phyloP scores from a whole-genome alignment of 2,888 invertebrate species.

The Petrolisthes manimaculis region DNA sequence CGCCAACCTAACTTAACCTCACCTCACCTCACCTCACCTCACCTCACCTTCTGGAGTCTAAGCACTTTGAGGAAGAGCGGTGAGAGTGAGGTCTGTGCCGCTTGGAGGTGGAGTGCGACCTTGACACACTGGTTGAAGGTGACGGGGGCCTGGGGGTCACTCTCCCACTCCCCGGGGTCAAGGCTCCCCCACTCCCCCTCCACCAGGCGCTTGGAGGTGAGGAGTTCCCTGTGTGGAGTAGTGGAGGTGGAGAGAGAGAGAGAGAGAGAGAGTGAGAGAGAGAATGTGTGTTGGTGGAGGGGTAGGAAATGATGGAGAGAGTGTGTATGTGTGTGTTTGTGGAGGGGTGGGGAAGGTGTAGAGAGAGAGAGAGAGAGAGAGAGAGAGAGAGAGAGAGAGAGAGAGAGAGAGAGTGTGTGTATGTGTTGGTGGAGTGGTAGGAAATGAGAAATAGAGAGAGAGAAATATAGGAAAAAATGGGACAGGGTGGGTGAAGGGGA shows the following conservation, averaged over 20 bases:
- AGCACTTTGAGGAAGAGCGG: conserved; percentile 46
- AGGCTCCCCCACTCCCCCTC: conserved; percentile 48
- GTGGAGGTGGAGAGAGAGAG: too few species aligned
- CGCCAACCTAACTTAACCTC: neutral
- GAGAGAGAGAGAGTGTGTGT: neutral
- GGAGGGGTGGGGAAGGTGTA: neutral
- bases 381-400: neutral
- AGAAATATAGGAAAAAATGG: neutral
- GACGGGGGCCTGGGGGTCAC: conserved; percentile 38
- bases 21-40: neutral
- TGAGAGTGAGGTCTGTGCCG: conserved; percentile 36
- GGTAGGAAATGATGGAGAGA: neutral
- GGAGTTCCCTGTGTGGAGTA: conserved; percentile 8
- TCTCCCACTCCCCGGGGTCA: conserved; percentile 57
- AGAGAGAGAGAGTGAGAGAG: neutral
- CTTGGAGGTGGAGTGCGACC: conserved; percentile 61
- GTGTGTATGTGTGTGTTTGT: too few species aligned
- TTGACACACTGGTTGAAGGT: conserved; percentile 51
- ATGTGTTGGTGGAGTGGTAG: too few species aligned
- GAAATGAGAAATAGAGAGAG: neutral
- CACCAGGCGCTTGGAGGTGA: conserved; percentile 45
- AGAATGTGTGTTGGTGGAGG: neutral
- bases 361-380: neutral
- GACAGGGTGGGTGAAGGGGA: neutral
- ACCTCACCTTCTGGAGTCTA: conserved; percentile 37